Evolutionary conservation across 2,888 invertebrate species (phyloP).

Genomic region (Emmelina monodactyla): DNA sequence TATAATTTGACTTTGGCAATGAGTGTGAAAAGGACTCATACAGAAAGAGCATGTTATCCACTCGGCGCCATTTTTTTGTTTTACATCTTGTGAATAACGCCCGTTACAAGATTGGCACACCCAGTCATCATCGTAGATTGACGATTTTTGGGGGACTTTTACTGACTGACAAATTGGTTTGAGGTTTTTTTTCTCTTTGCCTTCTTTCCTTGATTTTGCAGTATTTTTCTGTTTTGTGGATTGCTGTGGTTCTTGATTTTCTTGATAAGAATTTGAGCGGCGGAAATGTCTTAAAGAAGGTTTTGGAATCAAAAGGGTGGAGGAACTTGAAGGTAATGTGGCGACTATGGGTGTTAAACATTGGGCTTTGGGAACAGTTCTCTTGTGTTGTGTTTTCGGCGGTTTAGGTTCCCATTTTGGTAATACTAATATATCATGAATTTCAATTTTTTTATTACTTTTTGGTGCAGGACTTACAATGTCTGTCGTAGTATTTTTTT

Average conservation of each 20-base stretch:
- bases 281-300: too few relatives aligned
- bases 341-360: constrained; percentile 4
- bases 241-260: too few relatives aligned
- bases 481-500: too few relatives aligned
- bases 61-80: constrained; percentile 9
- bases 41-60: constrained; percentile 11
- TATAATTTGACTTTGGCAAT: constrained; percentile 11
- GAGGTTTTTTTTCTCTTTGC: constrained; percentile 1
- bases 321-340: constrained; percentile 4
- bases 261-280: too few relatives aligned
- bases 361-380: constrained; percentile 9
- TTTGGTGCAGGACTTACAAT: too few relatives aligned
- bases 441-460: constrained; percentile 6
- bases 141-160: too few relatives aligned
- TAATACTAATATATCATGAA: constrained; percentile 7
- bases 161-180: neutral
- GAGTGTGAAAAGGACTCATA: constrained; percentile 9
- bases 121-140: constrained; percentile 9
- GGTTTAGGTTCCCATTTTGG: constrained; percentile 8
- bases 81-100: constrained; percentile 8
- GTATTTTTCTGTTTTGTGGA: too few relatives aligned
- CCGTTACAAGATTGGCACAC: constrained; percentile 9
- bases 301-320: constrained; percentile 1
- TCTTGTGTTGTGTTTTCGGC: constrained; percentile 7
- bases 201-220: neutral